A percentile compares a stretch with the other conserved stretches of the same genome.
Evolutionary conservation across 2,888 invertebrate genomes (phyloP).

Genomic region (Campaea margaritaria): DNA sequence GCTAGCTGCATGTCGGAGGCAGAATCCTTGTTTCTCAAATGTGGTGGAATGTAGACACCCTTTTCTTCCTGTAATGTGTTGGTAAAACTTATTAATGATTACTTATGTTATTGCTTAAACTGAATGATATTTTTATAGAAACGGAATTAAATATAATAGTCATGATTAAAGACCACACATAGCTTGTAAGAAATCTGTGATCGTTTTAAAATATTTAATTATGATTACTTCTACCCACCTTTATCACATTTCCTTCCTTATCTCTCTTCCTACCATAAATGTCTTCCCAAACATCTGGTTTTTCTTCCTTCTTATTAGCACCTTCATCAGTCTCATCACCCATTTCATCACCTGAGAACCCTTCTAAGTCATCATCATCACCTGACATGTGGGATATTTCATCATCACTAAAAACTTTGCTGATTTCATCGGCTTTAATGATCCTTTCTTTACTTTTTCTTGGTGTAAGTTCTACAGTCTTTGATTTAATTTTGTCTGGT

Average conservation of each 20-base stretch:
- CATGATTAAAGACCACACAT: no score
- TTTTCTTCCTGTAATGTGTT: constrained; percentile 65
- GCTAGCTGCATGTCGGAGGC: constrained; percentile 85
- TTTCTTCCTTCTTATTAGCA: constrained; percentile 55
- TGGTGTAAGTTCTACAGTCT: constrained; percentile 32
- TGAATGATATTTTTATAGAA: no score
- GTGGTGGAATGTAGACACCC: constrained; percentile 93
- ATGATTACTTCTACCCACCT: constrained; percentile 63
- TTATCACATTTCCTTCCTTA: constrained; percentile 91
- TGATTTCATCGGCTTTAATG: constrained; percentile 64
- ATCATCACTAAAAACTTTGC: constrained; percentile 78
- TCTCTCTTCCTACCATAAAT: constrained; percentile 96
- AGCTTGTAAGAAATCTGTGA: no score
- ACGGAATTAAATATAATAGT: no score
- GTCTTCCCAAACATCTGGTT: constrained; percentile 90
- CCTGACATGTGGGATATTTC: constrained; percentile 74
- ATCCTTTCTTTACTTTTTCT: constrained; percentile 50
- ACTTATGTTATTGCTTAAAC: not conserved
- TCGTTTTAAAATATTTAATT: no score
- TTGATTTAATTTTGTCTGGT: constrained; percentile 38
- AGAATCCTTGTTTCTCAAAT: constrained; percentile 86
- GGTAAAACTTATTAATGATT: not conserved
- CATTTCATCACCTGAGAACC: constrained; percentile 35
- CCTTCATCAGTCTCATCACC: constrained; percentile 51
- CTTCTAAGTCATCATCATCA: constrained; percentile 56